Evolutionary conservation across 1,140 invertebrate species (phyloP).

Genomic region (Delia radicum): DNA sequence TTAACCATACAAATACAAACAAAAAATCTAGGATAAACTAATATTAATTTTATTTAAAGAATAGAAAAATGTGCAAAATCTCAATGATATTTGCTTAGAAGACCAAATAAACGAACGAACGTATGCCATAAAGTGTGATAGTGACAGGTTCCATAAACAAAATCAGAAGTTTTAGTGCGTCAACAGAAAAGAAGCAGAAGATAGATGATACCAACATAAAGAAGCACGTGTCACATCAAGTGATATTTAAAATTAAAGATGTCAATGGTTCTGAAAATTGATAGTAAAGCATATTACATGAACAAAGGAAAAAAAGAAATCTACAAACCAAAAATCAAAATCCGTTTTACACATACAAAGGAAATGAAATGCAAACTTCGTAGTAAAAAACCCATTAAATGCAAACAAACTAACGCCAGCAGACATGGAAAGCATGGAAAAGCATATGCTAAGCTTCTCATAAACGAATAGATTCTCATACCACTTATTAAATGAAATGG

Average conservation of each 20-base stretch:
- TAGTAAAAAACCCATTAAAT: neutral
- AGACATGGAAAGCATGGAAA: neutral
- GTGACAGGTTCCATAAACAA: neutral
- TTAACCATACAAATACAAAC: neutral
- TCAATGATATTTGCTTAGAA: neutral
- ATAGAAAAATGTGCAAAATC: neutral
- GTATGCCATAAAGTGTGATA: neutral
- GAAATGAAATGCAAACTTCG: too few relatives aligned
- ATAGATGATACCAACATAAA: neutral
- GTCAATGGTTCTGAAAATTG: neutral
- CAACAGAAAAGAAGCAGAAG: neutral
- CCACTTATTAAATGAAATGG: neutral
- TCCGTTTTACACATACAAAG: neutral
- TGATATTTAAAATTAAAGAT: neutral
- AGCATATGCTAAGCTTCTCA: neutral
- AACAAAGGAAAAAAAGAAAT: too few relatives aligned
- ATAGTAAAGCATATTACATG: neutral
- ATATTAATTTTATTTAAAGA: neutral
- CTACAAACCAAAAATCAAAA: neutral
- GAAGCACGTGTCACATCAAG: neutral
- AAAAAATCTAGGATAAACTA: too few relatives aligned
- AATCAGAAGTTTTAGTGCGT: neutral
- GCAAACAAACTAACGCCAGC: neutral
- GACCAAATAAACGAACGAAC: neutral
- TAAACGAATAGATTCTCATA: slow-evolving; percentile 7